Evolutionary conservation across 2,113 vertebrate species (phyloP).

Genomic region (Nibea albiflora): DNA sequence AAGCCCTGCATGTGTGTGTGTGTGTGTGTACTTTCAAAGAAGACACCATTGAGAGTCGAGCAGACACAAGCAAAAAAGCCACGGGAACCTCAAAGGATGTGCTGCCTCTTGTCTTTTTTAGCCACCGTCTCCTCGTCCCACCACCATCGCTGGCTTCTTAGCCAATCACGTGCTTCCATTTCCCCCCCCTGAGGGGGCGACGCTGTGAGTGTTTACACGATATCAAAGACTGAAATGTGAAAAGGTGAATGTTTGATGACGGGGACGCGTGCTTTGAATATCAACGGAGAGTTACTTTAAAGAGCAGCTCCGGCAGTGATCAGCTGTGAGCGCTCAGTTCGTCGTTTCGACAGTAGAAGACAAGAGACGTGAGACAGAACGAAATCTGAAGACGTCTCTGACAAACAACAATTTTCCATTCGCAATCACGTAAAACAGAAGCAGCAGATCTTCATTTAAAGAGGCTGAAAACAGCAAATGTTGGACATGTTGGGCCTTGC

Average conservation of each 20-base stretch:
- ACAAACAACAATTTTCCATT: not conserved
- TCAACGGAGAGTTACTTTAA: conserved; percentile 34
- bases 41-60: conserved; percentile 43
- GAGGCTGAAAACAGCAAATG: not conserved
- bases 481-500: not conserved
- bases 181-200: too few species aligned
- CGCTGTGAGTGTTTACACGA: conserved; percentile 10
- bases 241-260: conserved; percentile 44
- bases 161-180: conserved; percentile 35
- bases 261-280: conserved; percentile 25
- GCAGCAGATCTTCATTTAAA: not conserved
- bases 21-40: conserved; percentile 32
- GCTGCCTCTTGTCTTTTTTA: conserved; percentile 1
- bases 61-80: conserved; percentile 26
- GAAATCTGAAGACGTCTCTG: too few species aligned
- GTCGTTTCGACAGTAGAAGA: too few species aligned
- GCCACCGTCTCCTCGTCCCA: not conserved
- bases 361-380: too few species aligned
- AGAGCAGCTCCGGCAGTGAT: not conserved
- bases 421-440: not conserved
- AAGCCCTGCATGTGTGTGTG: conserved; percentile 35
- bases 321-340: too few species aligned
- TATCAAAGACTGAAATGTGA: conserved; percentile 45
- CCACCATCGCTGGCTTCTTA: not conserved
- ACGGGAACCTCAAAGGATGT: conserved; percentile 16